A percentile compares a stretch with the other conserved stretches of the same genome.
These are phyloP conservation scores for silkworm (Bombyx mori) DNA, from an alignment of 1,140 invertebrate genomes.

Conservation along the genomic window ASM3026992v2 NC_085120.1:6510501-6511000, in stretches of 20 bases:
- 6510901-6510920: constrained; percentile 42
- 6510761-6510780: constrained; percentile 53
- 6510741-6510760: constrained; percentile 57
- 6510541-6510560: no score
- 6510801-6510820: constrained; percentile 42
- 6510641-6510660: background rate
- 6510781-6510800: constrained; percentile 50
- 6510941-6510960: constrained; percentile 36
- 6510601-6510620: constrained; percentile 3
- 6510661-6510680: background rate
- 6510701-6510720: background rate
- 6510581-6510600: background rate
- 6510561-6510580: background rate
- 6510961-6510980: constrained; percentile 46
- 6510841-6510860: constrained; percentile 51
- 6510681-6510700: background rate
- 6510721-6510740: constrained; percentile 37
- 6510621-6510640: background rate
- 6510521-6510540: no score
- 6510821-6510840: constrained; percentile 43
- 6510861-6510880: constrained; percentile 53
- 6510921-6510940: constrained; percentile 41
- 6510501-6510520: no score
- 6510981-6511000: constrained; percentile 28
- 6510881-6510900: constrained; percentile 52